phyloP scores from a whole-genome alignment of 1,140 invertebrate species.

The Drosophila murphyi region DNA sequence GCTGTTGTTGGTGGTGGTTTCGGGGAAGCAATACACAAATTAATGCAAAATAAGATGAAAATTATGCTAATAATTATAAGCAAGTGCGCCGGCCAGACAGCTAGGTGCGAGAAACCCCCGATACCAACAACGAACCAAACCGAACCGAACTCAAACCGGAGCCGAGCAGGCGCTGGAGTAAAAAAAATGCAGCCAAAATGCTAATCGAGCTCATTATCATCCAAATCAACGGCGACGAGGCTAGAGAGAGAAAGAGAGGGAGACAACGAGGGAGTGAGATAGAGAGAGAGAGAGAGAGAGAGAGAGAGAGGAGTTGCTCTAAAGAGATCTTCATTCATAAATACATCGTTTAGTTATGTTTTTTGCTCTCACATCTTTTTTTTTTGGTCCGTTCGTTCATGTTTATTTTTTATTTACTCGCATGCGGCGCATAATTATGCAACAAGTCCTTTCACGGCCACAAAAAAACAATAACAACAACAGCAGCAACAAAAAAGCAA shows the following conservation, averaged over 20 bases:
- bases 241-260: constrained; percentile 13
- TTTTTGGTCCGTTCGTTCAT: constrained; percentile 13
- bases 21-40: constrained; percentile 35
- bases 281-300: constrained; percentile 8
- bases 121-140: background rate
- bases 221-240: constrained; percentile 68
- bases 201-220: constrained; percentile 82
- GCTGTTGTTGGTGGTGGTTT: constrained; percentile 10
- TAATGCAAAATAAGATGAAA: constrained; percentile 78
- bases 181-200: constrained; percentile 75
- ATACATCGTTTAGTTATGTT: constrained; percentile 71
- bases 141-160: constrained; percentile 15
- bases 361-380: constrained; percentile 31
- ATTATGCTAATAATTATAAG: constrained; percentile 83
- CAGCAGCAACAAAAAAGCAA: constrained; percentile 31
- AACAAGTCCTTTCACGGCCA: constrained; percentile 77
- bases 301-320: too few species aligned
- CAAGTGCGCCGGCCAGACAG: constrained; percentile 57
- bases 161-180: constrained; percentile 1
- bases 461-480: constrained; percentile 7
- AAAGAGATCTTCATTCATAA: constrained; percentile 79
- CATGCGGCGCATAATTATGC: constrained; percentile 80
- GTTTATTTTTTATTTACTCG: constrained; percentile 59
- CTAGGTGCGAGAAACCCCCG: constrained; percentile 21
- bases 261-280: constrained; percentile 11